phyloP scores from a whole-genome alignment of 2,113 vertebrate species.

The Athene cunicularia region DNA sequence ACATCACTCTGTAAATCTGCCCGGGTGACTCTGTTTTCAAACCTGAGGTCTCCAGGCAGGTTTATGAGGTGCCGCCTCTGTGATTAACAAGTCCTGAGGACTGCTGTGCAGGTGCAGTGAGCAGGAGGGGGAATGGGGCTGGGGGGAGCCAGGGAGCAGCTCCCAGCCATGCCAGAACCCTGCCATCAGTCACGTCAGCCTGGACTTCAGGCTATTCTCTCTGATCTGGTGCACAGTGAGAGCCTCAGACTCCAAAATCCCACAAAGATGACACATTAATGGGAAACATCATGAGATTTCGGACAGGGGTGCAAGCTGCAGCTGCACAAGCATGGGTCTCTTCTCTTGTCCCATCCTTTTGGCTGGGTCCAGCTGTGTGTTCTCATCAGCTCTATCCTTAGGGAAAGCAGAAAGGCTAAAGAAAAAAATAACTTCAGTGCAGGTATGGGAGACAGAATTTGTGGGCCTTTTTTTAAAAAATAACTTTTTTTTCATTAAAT shows the following conservation, averaged over 20 bases:
- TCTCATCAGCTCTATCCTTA: not conserved
- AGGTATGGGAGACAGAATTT: not conserved
- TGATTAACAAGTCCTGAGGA: slow-evolving; percentile 7
- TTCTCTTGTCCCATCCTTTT: not conserved
- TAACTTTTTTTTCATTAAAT: not conserved
- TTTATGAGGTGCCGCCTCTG: slow-evolving; percentile 58
- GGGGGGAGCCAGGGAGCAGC: not conserved
- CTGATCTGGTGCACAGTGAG: too few relatives aligned
- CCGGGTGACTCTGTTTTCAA: not conserved
- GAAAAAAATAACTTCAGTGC: not conserved
- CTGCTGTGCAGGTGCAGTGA: not conserved
- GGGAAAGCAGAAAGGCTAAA: not conserved
- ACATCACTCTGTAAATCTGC: slow-evolving; percentile 64
- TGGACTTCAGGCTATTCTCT: not conserved
- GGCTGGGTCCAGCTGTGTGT: not conserved
- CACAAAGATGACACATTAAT: not conserved
- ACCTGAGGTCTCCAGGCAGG: not conserved
- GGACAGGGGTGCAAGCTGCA: not conserved
- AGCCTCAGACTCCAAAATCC: not conserved
- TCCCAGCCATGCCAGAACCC: not conserved
- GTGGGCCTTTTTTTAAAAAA: not conserved
- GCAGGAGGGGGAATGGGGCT: not conserved
- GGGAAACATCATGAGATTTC: not conserved
- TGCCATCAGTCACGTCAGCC: not conserved
- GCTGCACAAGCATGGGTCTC: not conserved